These are phyloP conservation scores for Coptotermes formosanus DNA, from an alignment of 1,140 invertebrate species.

Conservation along the genomic window DNA sequence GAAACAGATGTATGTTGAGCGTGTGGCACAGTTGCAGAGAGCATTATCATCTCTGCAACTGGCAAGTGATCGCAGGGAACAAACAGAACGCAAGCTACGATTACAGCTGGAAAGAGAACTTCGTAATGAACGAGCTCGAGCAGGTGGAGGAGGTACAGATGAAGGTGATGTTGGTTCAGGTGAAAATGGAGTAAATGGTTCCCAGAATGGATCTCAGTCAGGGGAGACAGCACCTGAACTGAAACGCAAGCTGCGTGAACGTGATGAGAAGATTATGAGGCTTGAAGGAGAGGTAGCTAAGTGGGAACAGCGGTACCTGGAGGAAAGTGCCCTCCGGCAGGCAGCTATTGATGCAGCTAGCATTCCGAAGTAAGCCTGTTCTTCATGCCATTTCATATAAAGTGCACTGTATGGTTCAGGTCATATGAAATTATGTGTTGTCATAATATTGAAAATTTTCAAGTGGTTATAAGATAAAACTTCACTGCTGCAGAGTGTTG, in stretches of 20 bases:
- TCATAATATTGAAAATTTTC: too few species aligned
- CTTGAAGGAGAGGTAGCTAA: constrained; percentile 80
- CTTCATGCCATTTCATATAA: too few species aligned
- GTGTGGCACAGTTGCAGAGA: constrained; percentile 78
- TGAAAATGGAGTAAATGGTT: constrained; percentile 30
- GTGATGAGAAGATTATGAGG: constrained; percentile 77
- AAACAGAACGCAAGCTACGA: constrained; percentile 76
- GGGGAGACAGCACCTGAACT: constrained; percentile 61
- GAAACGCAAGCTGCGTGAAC: constrained; percentile 66
- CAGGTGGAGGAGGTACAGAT: neutral
- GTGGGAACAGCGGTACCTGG: constrained; percentile 85
- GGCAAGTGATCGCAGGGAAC: constrained; percentile 79
- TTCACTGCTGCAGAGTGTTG: constrained; percentile 27
- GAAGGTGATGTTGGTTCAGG: neutral
- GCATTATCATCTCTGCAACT: constrained; percentile 80
- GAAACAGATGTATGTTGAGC: constrained; percentile 81
- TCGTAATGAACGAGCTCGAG: constrained; percentile 57
- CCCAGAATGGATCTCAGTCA: constrained; percentile 39
- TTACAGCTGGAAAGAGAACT: constrained; percentile 79
- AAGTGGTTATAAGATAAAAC: neutral
- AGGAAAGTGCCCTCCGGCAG: constrained; percentile 79
- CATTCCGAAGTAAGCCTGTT: constrained; percentile 68
- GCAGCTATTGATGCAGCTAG: constrained; percentile 81
- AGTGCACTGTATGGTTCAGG: too few species aligned
- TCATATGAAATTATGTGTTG: too few species aligned